A percentile compares a stretch with the other conserved stretches of the same genome.
Conservation (phyloP, 2,113 vertebrate genomes). For the Megaceryle maxima region DNA sequence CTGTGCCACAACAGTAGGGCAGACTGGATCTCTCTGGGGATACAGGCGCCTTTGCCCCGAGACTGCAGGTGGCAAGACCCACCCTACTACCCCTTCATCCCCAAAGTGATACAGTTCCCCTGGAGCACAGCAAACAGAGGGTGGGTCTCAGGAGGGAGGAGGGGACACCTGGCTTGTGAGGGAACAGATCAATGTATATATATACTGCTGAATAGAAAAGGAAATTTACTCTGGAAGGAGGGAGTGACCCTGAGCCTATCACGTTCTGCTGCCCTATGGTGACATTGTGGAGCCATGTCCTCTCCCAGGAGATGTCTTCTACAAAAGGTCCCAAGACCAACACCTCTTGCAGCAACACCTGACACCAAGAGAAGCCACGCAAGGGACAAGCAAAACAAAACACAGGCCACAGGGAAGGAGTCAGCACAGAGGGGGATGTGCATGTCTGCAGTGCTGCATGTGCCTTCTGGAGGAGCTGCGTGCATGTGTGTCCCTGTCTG, state of each 20-base stretch:
- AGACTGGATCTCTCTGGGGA: background rate
- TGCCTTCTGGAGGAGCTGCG: background rate
- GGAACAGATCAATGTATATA: background rate
- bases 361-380: accelerated
- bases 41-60: background rate
- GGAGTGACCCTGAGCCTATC: no score
- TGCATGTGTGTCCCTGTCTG: no score
- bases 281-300: no score
- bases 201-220: background rate
- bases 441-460: background rate
- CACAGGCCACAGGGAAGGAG: background rate
- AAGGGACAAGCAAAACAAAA: background rate
- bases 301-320: no score
- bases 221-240: no score
- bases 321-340: no score
- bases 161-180: background rate
- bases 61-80: background rate
- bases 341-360: no score
- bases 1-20: accelerated
- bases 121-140: background rate
- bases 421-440: background rate
- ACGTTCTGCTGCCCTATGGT: no score
- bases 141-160: background rate
- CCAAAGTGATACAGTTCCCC: background rate
- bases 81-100: background rate